These are phyloP conservation scores for Chorisops tibialis DNA, from an alignment of 2,888 invertebrate species.

Conservation along the genomic window DNA sequence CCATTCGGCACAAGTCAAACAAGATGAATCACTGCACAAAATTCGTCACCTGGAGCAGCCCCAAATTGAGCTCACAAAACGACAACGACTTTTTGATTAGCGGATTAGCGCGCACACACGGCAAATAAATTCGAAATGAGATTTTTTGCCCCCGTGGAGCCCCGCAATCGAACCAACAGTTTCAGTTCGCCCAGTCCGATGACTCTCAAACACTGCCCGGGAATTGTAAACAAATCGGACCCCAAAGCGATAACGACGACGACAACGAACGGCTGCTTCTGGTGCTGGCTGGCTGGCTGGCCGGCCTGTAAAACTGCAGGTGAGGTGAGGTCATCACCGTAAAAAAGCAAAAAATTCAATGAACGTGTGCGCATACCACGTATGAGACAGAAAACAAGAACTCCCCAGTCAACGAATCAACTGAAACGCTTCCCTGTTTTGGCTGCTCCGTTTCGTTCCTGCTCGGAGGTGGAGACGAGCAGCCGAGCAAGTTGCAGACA, in stretches of 20 bases:
- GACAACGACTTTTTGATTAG: too few relatives aligned
- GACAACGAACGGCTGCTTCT: too few relatives aligned
- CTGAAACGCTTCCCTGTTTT: not conserved
- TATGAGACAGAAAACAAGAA: not conserved
- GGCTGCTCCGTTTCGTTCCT: not conserved
- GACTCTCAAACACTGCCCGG: conserved; percentile 8
- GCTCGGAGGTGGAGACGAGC: not conserved
- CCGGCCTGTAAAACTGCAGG: conserved; percentile 26
- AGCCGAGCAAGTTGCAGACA: not conserved
- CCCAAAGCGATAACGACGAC: conserved; percentile 7
- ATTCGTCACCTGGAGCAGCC: too few relatives aligned
- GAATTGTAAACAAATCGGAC: conserved; percentile 23
- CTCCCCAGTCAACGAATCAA: not conserved
- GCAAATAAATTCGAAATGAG: too few relatives aligned
- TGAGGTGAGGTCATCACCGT: conserved; percentile 35
- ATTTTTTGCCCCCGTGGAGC: too few relatives aligned
- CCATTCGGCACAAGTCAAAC: too few relatives aligned
- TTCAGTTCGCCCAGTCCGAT: too few relatives aligned
- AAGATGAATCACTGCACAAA: too few relatives aligned
- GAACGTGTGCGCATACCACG: conserved; percentile 26
- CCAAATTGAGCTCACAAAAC: too few relatives aligned
- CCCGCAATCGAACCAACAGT: too few relatives aligned
- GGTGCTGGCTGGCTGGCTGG: too few relatives aligned
- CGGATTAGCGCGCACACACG: too few relatives aligned
- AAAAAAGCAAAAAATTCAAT: conserved; percentile 21